phyloP scores from a whole-genome alignment of 2,113 vertebrate genomes.

The Calonectris borealis region DNA sequence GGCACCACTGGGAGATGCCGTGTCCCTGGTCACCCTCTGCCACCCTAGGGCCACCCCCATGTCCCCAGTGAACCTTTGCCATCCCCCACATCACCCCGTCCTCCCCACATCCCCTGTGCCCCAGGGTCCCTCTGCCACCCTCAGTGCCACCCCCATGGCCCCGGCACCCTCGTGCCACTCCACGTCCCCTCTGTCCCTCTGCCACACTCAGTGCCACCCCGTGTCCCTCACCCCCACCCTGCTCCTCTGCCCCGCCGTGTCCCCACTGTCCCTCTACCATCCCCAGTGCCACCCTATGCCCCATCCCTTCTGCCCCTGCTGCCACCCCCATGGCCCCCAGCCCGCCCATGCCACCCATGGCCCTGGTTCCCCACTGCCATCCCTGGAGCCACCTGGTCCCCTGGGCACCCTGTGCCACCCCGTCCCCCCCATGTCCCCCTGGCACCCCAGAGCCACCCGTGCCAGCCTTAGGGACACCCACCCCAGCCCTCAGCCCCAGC shows the following conservation, averaged over 20 bases:
- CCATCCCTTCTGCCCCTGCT: too few relatives aligned
- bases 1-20: not conserved
- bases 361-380: not conserved
- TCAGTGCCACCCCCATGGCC: not conserved
- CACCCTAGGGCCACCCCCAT: not conserved
- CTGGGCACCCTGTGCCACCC: too few relatives aligned
- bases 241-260: too few relatives aligned
- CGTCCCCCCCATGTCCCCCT: too few relatives aligned
- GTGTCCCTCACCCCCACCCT: too few relatives aligned
- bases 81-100: not conserved
- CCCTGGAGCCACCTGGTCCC: not conserved
- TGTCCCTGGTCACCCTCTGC: not conserved
- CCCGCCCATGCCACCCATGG: too few relatives aligned
- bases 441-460: not conserved
- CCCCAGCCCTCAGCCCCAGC: too few relatives aligned
- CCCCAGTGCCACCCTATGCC: not conserved
- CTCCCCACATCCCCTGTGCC: not conserved
- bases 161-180: too few relatives aligned
- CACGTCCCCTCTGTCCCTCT: too few relatives aligned
- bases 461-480: not conserved
- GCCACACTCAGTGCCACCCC: too few relatives aligned
- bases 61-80: not conserved
- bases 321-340: too few relatives aligned
- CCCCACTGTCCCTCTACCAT: not conserved
- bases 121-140: not conserved